phyloP scores from a whole-genome alignment of 2,113 vertebrate genomes.

The Nerophis lumbriciformis region DNA sequence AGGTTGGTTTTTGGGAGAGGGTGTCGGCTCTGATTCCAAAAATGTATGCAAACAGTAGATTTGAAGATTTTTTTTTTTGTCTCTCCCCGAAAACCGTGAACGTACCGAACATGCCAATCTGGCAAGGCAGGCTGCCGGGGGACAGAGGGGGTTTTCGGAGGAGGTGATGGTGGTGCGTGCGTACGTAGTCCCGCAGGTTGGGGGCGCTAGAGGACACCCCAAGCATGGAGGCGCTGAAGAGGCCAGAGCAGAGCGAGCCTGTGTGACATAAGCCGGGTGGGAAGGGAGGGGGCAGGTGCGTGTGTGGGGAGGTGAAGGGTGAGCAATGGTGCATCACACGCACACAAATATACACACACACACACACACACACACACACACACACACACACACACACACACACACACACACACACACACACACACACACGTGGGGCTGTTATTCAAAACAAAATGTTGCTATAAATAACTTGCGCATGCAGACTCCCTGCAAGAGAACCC shows the following conservation, averaged over 20 bases:
- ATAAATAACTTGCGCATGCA: conserved; percentile 1
- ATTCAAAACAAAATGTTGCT: conserved; percentile 29
- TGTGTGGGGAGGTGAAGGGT: conserved; percentile 18
- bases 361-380: conserved; percentile 30
- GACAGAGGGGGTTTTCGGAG: conserved; percentile 85
- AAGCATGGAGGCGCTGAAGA: conserved; percentile 95
- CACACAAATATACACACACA: conserved; percentile 17
- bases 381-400: conserved; percentile 36
- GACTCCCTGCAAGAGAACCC: conserved; percentile 8
- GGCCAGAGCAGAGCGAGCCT: conserved; percentile 93
- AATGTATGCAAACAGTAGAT: background rate
- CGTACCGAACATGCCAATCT: conserved; percentile 85
- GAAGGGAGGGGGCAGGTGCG: background rate
- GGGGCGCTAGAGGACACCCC: conserved; percentile 95
- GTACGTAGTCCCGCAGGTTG: conserved; percentile 95
- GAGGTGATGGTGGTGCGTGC: conserved; percentile 73
- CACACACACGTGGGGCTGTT: conserved; percentile 56
- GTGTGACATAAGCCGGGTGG: conserved; percentile 52
- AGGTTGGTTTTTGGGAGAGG: background rate
- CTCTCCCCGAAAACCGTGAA: conserved; percentile 37
- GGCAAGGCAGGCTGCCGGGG: conserved; percentile 82
- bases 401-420: conserved; percentile 46
- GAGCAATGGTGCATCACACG: conserved; percentile 72
- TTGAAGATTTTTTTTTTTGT: conserved; percentile 3
- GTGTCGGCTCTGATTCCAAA: background rate